These are phyloP conservation scores for Enteromius afrohamiltoni DNA, from an alignment of 2,797 vertebrate genomes.

Conservation along the genomic window DNA sequence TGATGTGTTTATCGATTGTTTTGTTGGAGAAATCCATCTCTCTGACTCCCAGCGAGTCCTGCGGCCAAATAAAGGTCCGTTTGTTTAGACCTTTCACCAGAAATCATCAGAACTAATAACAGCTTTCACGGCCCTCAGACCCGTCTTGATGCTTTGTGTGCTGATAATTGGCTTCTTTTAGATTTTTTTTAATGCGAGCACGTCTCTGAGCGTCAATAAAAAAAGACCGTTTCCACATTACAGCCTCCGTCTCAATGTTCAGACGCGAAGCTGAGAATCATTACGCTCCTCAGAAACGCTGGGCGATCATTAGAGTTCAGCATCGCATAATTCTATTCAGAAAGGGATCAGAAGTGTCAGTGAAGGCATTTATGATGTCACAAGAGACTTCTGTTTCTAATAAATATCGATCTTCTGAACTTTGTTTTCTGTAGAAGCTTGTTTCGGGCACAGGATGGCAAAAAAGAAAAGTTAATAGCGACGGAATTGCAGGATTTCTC, in stretches of 20 bases:
- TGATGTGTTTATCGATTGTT: slow-evolving; percentile 8
- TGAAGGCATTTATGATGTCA: neutral
- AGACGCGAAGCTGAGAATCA: neutral
- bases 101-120: neutral
- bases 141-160: neutral
- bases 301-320: neutral
- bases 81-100: neutral
- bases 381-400: neutral
- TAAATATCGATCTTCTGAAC: neutral
- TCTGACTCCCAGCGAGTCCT: neutral
- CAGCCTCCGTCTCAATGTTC: neutral
- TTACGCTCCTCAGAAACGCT: neutral
- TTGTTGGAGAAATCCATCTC: slow-evolving; percentile 3
- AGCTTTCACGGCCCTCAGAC: neutral
- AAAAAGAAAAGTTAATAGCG: neutral
- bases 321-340: neutral
- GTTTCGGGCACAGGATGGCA: neutral
- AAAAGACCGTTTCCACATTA: neutral
- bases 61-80: neutral
- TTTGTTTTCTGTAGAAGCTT: neutral
- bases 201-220: neutral
- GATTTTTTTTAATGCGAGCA: neutral
- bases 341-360: neutral
- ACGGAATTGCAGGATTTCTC: neutral
- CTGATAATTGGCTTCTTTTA: neutral